A percentile compares a stretch with the other conserved stretches of the same genome.
These are phyloP conservation scores for Sebastes taczanowskii DNA, from an alignment of 2,797 vertebrate genomes.

Conservation along the genomic window DNA sequence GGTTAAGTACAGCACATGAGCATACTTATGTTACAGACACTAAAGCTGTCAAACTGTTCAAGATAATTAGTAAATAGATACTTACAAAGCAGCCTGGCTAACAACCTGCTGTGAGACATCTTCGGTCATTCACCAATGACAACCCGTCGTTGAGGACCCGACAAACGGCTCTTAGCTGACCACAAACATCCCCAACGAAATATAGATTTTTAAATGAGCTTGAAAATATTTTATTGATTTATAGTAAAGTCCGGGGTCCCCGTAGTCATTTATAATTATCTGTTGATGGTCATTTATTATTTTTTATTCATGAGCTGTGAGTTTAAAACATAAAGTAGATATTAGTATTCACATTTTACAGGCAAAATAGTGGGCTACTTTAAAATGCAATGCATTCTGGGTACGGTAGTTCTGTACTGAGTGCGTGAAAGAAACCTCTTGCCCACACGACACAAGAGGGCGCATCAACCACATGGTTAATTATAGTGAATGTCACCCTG, in stretches of 20 bases:
- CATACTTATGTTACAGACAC: not conserved
- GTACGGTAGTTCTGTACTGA: conserved; percentile 48
- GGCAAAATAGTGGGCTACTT: conserved; percentile 8
- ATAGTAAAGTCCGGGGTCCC: fast-evolving
- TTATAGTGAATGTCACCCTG: not conserved
- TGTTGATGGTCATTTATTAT: no score
- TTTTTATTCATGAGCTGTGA: not conserved
- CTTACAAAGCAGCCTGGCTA: conserved; percentile 85
- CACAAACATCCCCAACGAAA: conserved; percentile 30
- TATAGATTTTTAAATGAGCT: fast-evolving
- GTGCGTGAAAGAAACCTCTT: not conserved
- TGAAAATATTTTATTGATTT: not conserved
- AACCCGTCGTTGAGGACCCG: conserved; percentile 76
- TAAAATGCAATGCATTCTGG: conserved; percentile 44
- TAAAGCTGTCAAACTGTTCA: not conserved
- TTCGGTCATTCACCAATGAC: conserved; percentile 91
- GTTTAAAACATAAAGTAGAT: not conserved
- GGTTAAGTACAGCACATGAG: not conserved
- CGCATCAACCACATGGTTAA: not conserved
- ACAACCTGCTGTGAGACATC: conserved; percentile 86
- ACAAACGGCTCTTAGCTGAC: conserved; percentile 48
- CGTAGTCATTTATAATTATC: fast-evolving
- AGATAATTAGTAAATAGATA: conserved; percentile 38
- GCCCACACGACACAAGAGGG: conserved; percentile 39
- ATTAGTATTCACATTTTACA: fast-evolving